Evolutionary conservation across 2,888 invertebrate genomes (phyloP).

Genomic region (Pocota personata): DNA sequence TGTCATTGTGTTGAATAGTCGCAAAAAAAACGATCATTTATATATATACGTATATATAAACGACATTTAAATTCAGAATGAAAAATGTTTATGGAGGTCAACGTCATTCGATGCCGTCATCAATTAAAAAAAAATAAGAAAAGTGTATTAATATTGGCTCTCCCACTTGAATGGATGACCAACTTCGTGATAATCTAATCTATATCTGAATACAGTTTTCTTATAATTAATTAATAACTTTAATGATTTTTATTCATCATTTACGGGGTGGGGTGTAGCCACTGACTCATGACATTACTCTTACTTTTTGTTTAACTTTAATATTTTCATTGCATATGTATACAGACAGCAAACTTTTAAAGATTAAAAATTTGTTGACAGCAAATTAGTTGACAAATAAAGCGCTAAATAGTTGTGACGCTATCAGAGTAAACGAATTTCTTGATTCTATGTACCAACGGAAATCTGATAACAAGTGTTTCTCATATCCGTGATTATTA

Average conservation of each 20-base stretch:
- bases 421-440: neutral
- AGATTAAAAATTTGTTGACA: neutral
- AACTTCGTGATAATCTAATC: neutral
- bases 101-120: slow-evolving; percentile 32
- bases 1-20: neutral
- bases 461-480: slow-evolving; percentile 2
- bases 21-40: neutral
- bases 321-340: too few species aligned
- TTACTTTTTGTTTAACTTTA: neutral
- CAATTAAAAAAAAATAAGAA: neutral
- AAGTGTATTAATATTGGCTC: neutral
- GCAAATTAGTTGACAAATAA: neutral
- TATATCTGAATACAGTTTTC: neutral
- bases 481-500: slow-evolving; percentile 6
- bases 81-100: slow-evolving; percentile 15
- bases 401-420: neutral
- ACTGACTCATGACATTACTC: slow-evolving; percentile 19
- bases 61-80: slow-evolving; percentile 38
- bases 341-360: neutral
- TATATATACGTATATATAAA: neutral
- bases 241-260: neutral
- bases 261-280: slow-evolving; percentile 36
- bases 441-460: neutral
- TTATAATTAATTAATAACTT: slow-evolving; percentile 1
- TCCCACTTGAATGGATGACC: neutral